These are phyloP conservation scores for Pomatorhinus ruficollis DNA, from an alignment of 2,113 vertebrate species.

Conservation along the genomic window DNA sequence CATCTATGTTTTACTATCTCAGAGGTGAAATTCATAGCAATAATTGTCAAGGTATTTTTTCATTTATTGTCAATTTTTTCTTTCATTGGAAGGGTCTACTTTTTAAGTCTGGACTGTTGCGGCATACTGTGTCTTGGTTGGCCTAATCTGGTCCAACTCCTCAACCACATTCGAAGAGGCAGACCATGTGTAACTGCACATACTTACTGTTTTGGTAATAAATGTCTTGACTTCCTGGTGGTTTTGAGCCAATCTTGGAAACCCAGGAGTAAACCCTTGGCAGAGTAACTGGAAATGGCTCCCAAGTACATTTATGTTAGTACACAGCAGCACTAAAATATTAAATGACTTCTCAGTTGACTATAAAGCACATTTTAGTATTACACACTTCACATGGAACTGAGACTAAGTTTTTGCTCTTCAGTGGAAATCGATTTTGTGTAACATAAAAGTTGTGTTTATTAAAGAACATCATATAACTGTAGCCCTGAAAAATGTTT, in stretches of 20 bases:
- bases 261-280: neutral
- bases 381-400: neutral
- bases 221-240: neutral
- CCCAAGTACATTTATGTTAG: neutral
- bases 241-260: neutral
- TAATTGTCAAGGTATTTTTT: neutral
- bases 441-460: neutral
- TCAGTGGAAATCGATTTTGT: neutral
- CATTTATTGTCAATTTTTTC: neutral
- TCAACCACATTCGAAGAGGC: neutral
- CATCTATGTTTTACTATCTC: neutral
- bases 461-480: neutral
- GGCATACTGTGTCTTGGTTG: neutral
- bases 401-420: neutral
- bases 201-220: neutral
- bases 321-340: neutral
- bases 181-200: neutral
- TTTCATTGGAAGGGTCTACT: neutral
- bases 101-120: neutral
- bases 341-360: neutral
- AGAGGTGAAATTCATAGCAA: neutral
- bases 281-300: neutral
- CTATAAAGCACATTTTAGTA: neutral
- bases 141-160: neutral
- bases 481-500: neutral